Evolutionary conservation across 2,888 invertebrate species (phyloP).

Genomic region (Hetaerina titia): DNA sequence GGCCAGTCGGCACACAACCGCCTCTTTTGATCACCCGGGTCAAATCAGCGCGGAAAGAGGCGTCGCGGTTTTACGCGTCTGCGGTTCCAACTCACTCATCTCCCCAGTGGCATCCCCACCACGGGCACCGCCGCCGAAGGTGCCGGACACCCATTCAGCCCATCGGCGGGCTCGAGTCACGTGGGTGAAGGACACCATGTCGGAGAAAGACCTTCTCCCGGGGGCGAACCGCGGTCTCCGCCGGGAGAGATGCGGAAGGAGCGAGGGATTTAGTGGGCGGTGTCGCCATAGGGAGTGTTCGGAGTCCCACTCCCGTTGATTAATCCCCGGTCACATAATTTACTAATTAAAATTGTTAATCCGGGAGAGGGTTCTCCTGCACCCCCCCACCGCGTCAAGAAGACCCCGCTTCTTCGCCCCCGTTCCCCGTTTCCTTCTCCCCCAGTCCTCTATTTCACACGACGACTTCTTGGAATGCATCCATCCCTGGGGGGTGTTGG

Average conservation of each 20-base stretch:
- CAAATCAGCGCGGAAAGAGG: neutral
- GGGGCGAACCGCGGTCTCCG: too few species aligned
- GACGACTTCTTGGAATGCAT: neutral
- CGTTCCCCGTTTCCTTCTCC: neutral
- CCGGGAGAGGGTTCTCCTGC: neutral
- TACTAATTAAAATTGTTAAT: conserved; percentile 62
- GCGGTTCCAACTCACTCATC: neutral
- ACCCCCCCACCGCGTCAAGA: neutral
- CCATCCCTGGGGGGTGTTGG: neutral
- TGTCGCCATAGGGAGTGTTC: neutral
- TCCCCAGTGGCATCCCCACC: neutral
- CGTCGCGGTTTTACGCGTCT: neutral
- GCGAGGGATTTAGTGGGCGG: too few species aligned
- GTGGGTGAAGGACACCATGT: neutral
- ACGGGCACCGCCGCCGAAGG: neutral
- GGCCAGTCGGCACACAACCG: neutral
- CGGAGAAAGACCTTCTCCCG: too few species aligned
- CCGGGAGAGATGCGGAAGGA: too few species aligned
- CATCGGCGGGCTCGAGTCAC: neutral
- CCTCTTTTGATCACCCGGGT: neutral
- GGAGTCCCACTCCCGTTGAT: conserved; percentile 32
- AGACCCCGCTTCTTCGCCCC: neutral
- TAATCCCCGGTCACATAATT: conserved; percentile 59
- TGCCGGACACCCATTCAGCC: neutral
- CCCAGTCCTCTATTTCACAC: neutral